Conservation (phyloP, 2,113 vertebrate genomes). For the Australoheros scitulus region DNA sequence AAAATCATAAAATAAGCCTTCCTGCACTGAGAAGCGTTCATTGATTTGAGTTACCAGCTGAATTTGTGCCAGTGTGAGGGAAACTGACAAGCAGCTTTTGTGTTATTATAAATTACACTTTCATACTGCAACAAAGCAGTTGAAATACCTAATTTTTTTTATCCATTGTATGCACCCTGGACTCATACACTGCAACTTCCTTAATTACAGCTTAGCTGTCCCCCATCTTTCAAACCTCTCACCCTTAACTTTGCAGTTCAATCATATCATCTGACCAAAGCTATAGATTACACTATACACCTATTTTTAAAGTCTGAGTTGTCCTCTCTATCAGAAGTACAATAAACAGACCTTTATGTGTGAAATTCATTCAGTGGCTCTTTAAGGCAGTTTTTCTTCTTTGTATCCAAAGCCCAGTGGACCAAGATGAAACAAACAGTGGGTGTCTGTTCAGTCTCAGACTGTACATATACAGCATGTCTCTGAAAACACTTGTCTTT, state of each 20-base stretch:
- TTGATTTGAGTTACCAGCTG: slow-evolving; percentile 6
- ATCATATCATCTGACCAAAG: background rate
- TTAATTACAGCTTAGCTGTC: background rate
- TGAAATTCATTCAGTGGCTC: slow-evolving; percentile 5
- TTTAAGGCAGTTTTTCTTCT: slow-evolving; percentile 11
- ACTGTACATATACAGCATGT: slow-evolving; percentile 19
- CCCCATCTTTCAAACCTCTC: background rate
- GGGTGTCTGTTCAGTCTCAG: slow-evolving; percentile 41
- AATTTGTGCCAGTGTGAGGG: background rate
- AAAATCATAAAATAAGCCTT: background rate
- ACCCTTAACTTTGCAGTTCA: background rate
- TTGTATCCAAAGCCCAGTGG: slow-evolving; percentile 27
- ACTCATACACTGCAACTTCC: background rate
- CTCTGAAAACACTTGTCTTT: slow-evolving; percentile 18
- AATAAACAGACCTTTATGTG: background rate
- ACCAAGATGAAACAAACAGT: slow-evolving; percentile 50
- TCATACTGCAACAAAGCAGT: background rate
- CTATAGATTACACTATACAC: background rate
- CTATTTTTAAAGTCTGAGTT: slow-evolving; percentile 3
- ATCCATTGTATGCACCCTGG: background rate
- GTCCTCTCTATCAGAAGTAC: background rate
- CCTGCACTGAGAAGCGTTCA: background rate
- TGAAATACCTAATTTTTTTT: background rate
- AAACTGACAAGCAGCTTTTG: background rate
- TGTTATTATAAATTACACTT: background rate